Evolutionary conservation across 2,888 invertebrate species (phyloP), one percentile per base, ranked within the genome.

Genomic region (Ferdinandea cuprea): DNA sequence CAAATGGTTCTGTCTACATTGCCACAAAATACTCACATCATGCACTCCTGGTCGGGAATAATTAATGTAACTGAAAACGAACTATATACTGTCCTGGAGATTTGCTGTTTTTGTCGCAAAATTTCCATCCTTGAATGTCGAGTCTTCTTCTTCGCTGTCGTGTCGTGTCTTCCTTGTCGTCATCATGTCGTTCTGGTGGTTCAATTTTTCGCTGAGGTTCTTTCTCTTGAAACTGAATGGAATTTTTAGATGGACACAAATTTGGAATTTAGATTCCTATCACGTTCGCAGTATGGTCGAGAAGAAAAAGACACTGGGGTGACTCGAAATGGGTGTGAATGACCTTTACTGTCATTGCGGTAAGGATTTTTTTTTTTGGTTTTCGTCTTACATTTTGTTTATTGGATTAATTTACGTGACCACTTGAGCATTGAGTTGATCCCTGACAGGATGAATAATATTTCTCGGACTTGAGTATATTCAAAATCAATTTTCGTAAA

Each of bases 281-380:
- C 76, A 81, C 81, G 81, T 81, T 65, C 63, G 48, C 40, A 50
- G 19, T 46, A 19, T 52, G 80, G 69, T 52, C 46, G 44, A 44
- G 52, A 25, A 32, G 48, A 66, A 13, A 5, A 8, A 30, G 35
- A 25, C 61, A 46, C 30, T 54, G 42, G 59, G 66, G 65, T 58
- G 58, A 46, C 56, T 42, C 40, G 6, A n/a, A 71, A 71, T 66
- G 76, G 65, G 66, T 81, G 77, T 77, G 77, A 81, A 81, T 71
- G 81, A 66, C 76, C 81, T 72, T 61, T 72, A 35, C 59, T 58
- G 21, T 61, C 59, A 81, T 59, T 76, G 71, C 80, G 69, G 58
- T 76, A 42, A 44, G 46, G 17, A 59, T 68, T 52, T 58, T 52
- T 50, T 17, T 42, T 30, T 42, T 35, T 59, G 46, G 28, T 28